Conservation (phyloP, 1,140 invertebrate species). For the Lordiphosa collinella region DNA sequence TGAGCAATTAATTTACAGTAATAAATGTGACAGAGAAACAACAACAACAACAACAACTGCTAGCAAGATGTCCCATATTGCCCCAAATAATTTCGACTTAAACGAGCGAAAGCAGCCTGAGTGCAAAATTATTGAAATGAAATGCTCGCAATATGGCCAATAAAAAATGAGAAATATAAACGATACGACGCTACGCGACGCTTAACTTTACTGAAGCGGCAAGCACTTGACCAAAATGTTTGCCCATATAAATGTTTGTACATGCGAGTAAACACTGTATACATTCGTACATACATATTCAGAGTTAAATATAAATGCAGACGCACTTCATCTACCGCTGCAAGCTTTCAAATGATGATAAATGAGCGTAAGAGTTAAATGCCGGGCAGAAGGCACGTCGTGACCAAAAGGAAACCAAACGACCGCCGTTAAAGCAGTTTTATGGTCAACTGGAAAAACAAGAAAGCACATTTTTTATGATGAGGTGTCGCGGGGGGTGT, state of each 20-base stretch:
- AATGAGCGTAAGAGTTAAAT: conserved; percentile 72
- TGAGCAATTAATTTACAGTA: conserved; percentile 64
- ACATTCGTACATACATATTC: conserved; percentile 17
- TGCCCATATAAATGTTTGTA: conserved; percentile 26
- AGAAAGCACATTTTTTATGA: conserved; percentile 6
- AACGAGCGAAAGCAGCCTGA: conserved; percentile 11
- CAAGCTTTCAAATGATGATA: conserved; percentile 67
- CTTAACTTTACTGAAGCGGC: conserved; percentile 39
- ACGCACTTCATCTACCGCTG: conserved; percentile 48
- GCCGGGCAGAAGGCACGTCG: conserved; percentile 35
- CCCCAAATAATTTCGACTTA: conserved; percentile 59
- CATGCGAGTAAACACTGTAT: background rate
- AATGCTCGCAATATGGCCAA: conserved; percentile 65
- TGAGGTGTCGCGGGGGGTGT: too few species aligned
- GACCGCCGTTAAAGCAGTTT: conserved; percentile 67
- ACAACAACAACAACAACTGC: conserved; percentile 14
- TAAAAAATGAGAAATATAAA: conserved; percentile 66
- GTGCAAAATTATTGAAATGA: conserved; percentile 57
- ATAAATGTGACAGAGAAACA: conserved; percentile 48
- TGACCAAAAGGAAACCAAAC: conserved; percentile 36
- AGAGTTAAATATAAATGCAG: conserved; percentile 11
- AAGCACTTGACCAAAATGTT: conserved; percentile 59
- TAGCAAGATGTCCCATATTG: conserved; percentile 47
- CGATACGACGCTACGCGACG: conserved; percentile 43
- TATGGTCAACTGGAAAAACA: conserved; percentile 49